A percentile compares a stretch with the other conserved stretches of the same genome.
phyloP scores from a whole-genome alignment of 2,113 vertebrate species.

The Trematocara stigmaticum region DNA sequence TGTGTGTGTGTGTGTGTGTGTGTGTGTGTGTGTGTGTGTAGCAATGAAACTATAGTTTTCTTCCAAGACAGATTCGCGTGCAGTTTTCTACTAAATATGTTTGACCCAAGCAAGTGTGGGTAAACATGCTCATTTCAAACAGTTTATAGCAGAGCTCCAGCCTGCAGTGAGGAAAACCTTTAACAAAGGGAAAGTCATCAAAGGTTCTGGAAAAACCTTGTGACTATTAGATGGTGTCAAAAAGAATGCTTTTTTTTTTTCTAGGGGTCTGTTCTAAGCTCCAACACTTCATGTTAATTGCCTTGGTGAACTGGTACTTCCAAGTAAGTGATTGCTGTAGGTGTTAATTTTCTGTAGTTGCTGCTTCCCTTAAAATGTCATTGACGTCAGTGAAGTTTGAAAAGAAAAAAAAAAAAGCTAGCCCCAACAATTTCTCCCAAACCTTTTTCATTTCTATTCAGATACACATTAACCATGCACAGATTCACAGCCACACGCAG shows the following conservation, averaged over 20 bases:
- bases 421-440: slow-evolving; percentile 14
- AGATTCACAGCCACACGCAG: background rate
- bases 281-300: slow-evolving; percentile 47
- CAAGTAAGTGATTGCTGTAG: slow-evolving; percentile 47
- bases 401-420: background rate
- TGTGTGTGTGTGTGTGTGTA: background rate
- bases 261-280: background rate
- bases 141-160: background rate
- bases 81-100: background rate
- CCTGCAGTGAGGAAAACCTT: slow-evolving; percentile 36
- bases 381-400: slow-evolving; percentile 41
- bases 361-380: slow-evolving; percentile 39
- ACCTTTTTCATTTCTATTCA: slow-evolving; percentile 20
- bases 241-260: slow-evolving; percentile 7
- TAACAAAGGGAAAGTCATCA: background rate
- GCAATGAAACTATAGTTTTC: background rate
- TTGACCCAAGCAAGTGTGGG: background rate
- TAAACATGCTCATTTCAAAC: background rate
- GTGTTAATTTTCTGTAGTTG: slow-evolving; percentile 51
- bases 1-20: background rate
- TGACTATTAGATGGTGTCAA: background rate
- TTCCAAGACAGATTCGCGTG: background rate
- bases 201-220: slow-evolving; percentile 27
- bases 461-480: background rate
- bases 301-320: slow-evolving; percentile 34